Evolutionary conservation across 2,888 invertebrate species (phyloP).

Genomic region (Malthinus flaveolus): DNA sequence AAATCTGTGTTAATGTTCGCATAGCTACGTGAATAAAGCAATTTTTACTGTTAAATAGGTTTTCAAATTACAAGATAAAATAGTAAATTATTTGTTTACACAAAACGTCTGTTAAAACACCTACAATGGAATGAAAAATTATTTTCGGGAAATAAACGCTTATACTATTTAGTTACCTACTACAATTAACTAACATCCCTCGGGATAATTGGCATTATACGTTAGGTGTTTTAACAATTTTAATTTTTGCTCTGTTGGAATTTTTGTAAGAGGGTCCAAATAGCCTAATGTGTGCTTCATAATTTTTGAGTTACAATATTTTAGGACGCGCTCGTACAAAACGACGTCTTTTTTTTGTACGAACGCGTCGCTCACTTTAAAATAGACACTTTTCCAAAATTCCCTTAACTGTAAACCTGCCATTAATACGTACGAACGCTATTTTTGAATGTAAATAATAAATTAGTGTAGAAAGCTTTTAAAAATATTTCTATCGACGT

Average conservation of each 20-base stretch:
- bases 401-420: conserved; percentile 47
- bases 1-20: conserved; percentile 35
- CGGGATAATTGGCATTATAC: too few relatives aligned
- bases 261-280: conserved; percentile 50
- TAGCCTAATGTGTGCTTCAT: conserved; percentile 40
- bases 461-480: conserved; percentile 42
- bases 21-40: conserved; percentile 34
- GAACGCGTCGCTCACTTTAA: neutral
- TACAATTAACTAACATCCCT: too few relatives aligned
- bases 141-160: conserved; percentile 22
- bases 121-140: conserved; percentile 27
- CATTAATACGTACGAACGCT: conserved; percentile 50
- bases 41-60: conserved; percentile 43
- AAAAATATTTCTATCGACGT: conserved; percentile 46
- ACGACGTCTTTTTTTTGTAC: neutral
- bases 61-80: conserved; percentile 16
- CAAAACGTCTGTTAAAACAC: conserved; percentile 41
- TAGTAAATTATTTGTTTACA: too few relatives aligned
- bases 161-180: neutral
- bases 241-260: conserved; percentile 13
- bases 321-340: neutral
- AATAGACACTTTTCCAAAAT: conserved; percentile 12
- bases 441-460: conserved; percentile 45
- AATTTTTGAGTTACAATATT: neutral
- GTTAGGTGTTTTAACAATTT: conserved; percentile 32